These are phyloP conservation scores for Boloria selene DNA, from an alignment of 2,888 invertebrate species.

Conservation along the genomic window DNA sequence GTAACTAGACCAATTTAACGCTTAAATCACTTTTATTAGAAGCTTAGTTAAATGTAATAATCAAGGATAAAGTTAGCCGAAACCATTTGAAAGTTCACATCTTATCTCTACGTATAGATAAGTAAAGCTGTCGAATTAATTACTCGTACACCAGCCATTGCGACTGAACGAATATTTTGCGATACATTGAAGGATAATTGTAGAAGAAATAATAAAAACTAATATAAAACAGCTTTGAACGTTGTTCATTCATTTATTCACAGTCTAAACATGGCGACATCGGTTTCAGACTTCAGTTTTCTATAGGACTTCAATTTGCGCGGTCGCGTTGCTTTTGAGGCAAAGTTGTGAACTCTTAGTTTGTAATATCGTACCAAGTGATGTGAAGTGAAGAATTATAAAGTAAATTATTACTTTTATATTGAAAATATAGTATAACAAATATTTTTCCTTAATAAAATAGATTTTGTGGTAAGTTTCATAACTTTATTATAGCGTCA, in stretches of 20 bases:
- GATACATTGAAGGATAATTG: neutral
- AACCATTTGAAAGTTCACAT: conserved; percentile 13
- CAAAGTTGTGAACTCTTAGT: conserved; percentile 3
- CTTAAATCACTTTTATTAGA: conserved; percentile 2
- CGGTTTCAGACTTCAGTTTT: conserved; percentile 31
- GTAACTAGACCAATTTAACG: neutral
- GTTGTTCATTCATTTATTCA: neutral
- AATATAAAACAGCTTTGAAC: neutral
- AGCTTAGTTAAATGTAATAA: neutral
- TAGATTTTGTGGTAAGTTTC: conserved; percentile 8
- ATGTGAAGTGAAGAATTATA: conserved; percentile 10
- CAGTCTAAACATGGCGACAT: neutral
- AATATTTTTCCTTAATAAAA: neutral
- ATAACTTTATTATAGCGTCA: conserved; percentile 2
- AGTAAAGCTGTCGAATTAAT: conserved; percentile 19
- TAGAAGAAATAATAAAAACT: no score
- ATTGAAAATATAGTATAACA: neutral
- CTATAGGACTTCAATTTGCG: conserved; percentile 18
- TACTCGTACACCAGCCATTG: neutral
- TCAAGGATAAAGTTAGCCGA: conserved; percentile 3
- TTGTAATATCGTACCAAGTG: neutral
- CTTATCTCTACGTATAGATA: conserved; percentile 16
- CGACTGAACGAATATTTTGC: neutral
- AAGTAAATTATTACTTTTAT: neutral
- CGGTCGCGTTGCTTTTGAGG: conserved; percentile 22